Base-by-base conservation (phyloP, 2,113 vertebrate species). In the Colossoma macropomum region DNA sequence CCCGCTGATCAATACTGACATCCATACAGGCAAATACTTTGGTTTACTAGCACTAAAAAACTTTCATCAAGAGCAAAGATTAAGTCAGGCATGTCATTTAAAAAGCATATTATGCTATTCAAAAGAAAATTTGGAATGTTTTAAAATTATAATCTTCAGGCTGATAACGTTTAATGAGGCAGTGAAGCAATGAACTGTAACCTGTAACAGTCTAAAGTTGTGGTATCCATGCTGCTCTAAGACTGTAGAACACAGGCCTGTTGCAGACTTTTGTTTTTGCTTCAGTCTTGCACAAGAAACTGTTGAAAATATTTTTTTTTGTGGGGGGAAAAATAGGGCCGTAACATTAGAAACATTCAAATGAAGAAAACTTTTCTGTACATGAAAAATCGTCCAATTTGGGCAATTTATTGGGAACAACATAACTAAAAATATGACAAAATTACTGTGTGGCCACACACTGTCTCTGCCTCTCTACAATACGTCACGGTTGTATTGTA, bases 391-490 rank as follows among this genome's bases (percentile, higher is more conserved):
- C 54, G 41, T 78, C 78, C 81, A 68, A 86, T 87, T 82, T 85
- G 77, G 80, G 76, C 85, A 79, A 86, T 81, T 84, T 84, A 86
- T 81, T 81, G 72, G 77, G 27, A 84, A 85, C 81, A 85, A 83
- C 83, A 81, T 86, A 54, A 76, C 68, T 80, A 86, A 89, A 85
- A 77, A 87, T 81, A 80, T 83, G 79, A 68, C 52, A 60, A 85
- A 82, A 87, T 73, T 54, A 75, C 71, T 81, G 75, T 76, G n/a
- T 75, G 80, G 79, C 84, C 82, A 82, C 76, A 78, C 50, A 84
- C 45, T 77, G 56, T 60, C 65, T 75, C 59, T 72, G 85, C 78
- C 52, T 83, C 75, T 85, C 77, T 68, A 27, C 82, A 85, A 70
- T 70, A 80, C 75, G 16, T 27, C 79, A 50, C 41, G 75, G 62